Percentiles rank a stretch among this genome's conserved stretches.
phyloP scores from a whole-genome alignment of 2,888 invertebrate genomes.

The Drosophila ustulata region DNA sequence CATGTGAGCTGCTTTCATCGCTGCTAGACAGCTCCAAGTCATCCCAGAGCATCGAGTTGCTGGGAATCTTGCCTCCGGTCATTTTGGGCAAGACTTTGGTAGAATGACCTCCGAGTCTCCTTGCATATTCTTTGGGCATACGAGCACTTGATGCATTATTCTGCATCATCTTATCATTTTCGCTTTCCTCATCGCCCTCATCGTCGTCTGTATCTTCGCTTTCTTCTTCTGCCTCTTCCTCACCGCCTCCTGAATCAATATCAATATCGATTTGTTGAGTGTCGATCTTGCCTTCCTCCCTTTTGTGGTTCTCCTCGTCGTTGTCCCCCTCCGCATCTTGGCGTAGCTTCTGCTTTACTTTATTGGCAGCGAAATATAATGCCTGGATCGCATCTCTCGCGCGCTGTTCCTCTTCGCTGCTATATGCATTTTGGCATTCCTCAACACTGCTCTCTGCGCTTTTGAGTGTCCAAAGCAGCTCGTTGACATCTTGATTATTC shows the following conservation, averaged over 20 bases:
- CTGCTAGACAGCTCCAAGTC: slow-evolving; percentile 30
- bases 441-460: slow-evolving; percentile 30
- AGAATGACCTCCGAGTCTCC: too few species aligned
- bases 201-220: not conserved
- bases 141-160: not conserved
- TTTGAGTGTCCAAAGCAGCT: slow-evolving; percentile 18
- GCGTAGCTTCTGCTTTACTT: slow-evolving; percentile 29
- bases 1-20: slow-evolving; percentile 7
- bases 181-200: not conserved
- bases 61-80: too few species aligned
- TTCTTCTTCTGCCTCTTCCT: not conserved
- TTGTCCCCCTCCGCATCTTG: too few species aligned
- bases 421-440: slow-evolving; percentile 14
- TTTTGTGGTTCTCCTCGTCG: too few species aligned
- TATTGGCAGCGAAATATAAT: not conserved
- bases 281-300: too few species aligned
- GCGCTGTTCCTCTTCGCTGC: slow-evolving; percentile 3
- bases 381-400: slow-evolving; percentile 21
- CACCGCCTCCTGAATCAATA: not conserved
- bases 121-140: too few species aligned
- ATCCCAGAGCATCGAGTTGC: slow-evolving; percentile 10
- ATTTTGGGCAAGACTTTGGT: too few species aligned
- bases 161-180: not conserved
- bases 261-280: not conserved
- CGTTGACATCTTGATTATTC: slow-evolving; percentile 18